Base-by-base conservation (phyloP, 2,888 invertebrate genomes). In the Athalia circularis region DNA sequence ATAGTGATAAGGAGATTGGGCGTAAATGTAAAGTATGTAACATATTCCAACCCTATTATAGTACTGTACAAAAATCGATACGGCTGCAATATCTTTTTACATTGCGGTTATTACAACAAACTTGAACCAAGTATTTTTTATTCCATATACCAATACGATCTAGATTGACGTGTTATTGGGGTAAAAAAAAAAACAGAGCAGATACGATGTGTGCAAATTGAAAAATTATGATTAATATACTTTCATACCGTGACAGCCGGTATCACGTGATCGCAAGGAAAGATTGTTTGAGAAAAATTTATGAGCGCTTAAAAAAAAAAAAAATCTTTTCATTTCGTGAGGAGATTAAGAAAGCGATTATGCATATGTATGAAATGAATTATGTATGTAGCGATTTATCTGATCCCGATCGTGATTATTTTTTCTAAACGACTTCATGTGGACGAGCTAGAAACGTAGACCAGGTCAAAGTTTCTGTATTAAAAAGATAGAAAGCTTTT, bases 181-280 rank as follows among this genome's bases (percentile, higher is more conserved):
- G 8, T 3, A n/a, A 8, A 6, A 5, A 5, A n/a, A 57, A n/a
- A 59, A 47, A 43, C 52, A 68, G 47, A 45, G 47, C 7, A 5
- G 47, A 4, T 59, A 8, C 29, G 64, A 64, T 50, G 61, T 52
- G 62, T 75, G 75, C 29, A 29, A 29, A 75, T 75, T 75, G 75
- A 75, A 75, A 75, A 75, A 75, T 29, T 29, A 29, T 75, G 75
- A 75, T 75, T 75, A 75, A 75, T 75, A 75, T 75, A 62, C 62
- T 29, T 50, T 29, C 13, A 11, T 29, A 75, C 72, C 72, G n/a
- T 29, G 72, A 72, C 59, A 64, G 50, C 11, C 13, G 13, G 50
- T 11, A 50, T 62, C 15, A 52, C 48, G 75, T 64, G 50, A 75
- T 61, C 64, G 29, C 29, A 75, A 64, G 15, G 64, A 62, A 50